These are phyloP conservation scores for Mus minutoides DNA, from an alignment of 2,797 vertebrate species.

Conservation along the genomic window DNA sequence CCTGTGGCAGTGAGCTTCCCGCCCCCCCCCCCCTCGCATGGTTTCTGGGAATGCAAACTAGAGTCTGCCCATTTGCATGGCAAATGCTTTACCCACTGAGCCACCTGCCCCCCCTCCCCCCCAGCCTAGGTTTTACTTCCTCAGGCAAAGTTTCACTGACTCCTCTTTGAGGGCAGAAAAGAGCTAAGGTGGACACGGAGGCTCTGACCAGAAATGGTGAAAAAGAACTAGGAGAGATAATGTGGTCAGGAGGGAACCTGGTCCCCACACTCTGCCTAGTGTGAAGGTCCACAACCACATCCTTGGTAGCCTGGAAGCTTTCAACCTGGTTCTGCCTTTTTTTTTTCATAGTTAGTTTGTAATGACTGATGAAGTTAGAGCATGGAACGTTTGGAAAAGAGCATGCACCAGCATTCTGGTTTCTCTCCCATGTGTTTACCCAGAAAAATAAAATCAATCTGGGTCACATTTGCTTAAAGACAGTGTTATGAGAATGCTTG, in stretches of 20 bases:
- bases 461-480: slow-evolving; percentile 39
- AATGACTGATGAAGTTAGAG: not conserved
- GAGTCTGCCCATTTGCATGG: not conserved
- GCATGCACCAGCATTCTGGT: not conserved
- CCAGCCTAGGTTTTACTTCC: not conserved
- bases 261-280: too few species aligned
- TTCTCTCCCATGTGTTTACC: slow-evolving; percentile 9
- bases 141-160: not conserved
- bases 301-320: not conserved
- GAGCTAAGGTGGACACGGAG: not conserved
- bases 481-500: not conserved
- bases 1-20: not conserved
- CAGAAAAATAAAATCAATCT: slow-evolving; percentile 14
- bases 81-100: not conserved
- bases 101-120: too few species aligned
- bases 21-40: too few species aligned
- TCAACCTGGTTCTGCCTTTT: not conserved
- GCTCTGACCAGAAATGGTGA: not conserved
- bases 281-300: not conserved
- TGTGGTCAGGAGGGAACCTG: too few species aligned
- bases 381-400: not conserved
- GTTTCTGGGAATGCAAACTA: not conserved
- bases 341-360: not conserved
- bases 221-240: not conserved
- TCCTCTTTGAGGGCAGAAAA: not conserved